These are phyloP conservation scores for Tipula unca DNA, from an alignment of 2,888 invertebrate genomes.

Conservation along the genomic window DNA sequence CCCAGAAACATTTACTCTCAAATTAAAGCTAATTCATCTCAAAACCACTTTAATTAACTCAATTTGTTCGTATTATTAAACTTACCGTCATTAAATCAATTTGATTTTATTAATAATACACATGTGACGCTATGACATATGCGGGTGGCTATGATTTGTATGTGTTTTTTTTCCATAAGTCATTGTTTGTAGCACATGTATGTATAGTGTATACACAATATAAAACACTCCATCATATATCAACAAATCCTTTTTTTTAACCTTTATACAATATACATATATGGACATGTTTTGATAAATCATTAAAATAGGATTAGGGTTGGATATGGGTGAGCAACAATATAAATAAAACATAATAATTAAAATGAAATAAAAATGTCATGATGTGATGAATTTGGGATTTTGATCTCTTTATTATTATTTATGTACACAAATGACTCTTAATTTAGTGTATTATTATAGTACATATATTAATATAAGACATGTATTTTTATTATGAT, in stretches of 20 bases:
- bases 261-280: background rate
- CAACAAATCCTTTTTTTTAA: background rate
- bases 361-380: background rate
- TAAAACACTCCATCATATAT: background rate
- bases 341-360: background rate
- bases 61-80: background rate
- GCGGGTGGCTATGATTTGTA: background rate
- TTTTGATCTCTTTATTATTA: background rate
- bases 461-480: background rate
- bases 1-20: too few relatives aligned
- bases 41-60: background rate
- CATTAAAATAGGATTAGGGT: background rate
- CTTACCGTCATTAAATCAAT: background rate
- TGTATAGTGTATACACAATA: background rate
- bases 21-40: background rate
- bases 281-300: background rate
- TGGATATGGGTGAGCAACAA: background rate
- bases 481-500: background rate
- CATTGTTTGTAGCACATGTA: background rate
- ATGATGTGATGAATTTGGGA: background rate
- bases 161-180: background rate
- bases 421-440: background rate
- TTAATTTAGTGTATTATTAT: background rate
- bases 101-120: background rate
- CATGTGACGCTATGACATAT: background rate